Evolutionary conservation across 2,797 vertebrate genomes (phyloP).

Genomic region (Natrix natrix): DNA sequence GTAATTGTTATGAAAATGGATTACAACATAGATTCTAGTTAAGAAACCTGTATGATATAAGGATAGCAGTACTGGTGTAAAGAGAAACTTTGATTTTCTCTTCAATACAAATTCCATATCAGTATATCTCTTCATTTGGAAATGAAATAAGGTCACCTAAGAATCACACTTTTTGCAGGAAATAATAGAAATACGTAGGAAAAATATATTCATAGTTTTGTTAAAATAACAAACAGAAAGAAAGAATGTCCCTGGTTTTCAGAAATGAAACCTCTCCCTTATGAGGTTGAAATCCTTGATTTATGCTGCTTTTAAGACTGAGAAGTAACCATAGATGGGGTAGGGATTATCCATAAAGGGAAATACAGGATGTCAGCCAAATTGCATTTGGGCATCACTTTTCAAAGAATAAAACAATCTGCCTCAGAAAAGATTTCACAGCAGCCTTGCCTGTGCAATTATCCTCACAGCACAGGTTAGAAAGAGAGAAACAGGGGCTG

Average conservation of each 20-base stretch:
- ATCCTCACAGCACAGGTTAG: not conserved
- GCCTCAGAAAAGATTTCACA: not conserved
- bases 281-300: not conserved
- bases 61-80: not conserved
- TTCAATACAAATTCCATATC: not conserved
- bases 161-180: not conserved
- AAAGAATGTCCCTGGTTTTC: no score
- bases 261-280: not conserved
- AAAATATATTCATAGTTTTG: not conserved
- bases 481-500: not conserved
- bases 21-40: not conserved
- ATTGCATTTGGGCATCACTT: not conserved
- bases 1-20: not conserved
- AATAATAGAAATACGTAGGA: not conserved
- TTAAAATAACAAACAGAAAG: not conserved
- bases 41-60: not conserved
- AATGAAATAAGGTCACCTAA: not conserved
- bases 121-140: not conserved
- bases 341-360: not conserved
- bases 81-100: not conserved
- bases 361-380: not conserved
- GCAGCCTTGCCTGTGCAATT: not conserved
- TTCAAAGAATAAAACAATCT: not conserved
- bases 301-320: not conserved
- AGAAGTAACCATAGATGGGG: not conserved